phyloP scores from a whole-genome alignment of 2,797 vertebrate species.

The Alcedo quadribrachys region DNA sequence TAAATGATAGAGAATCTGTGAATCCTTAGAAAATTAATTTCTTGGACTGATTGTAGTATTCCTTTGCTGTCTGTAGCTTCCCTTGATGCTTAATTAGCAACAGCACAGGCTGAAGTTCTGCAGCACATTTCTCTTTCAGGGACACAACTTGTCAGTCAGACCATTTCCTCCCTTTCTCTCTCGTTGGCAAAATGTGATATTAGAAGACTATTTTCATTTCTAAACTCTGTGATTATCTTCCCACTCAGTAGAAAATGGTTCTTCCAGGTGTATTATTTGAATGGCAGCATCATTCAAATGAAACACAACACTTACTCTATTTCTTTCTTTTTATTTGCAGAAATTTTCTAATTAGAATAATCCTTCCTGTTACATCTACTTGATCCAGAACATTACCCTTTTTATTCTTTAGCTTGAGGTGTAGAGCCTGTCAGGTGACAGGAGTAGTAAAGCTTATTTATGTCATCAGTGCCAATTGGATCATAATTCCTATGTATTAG shows the following conservation, averaged over 20 bases:
- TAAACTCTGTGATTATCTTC: background rate
- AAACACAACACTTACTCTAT: background rate
- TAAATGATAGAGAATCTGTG: background rate
- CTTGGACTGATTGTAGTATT: background rate
- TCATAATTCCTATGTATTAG: background rate
- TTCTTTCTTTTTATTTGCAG: background rate
- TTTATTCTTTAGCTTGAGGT: background rate
- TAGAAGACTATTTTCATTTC: background rate
- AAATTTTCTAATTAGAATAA: background rate
- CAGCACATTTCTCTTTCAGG: background rate
- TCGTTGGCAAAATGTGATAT: background rate
- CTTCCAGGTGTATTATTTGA: background rate
- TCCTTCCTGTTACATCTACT: background rate
- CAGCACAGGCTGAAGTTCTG: background rate
- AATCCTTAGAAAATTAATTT: background rate
- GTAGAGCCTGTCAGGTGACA: background rate
- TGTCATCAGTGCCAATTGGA: background rate
- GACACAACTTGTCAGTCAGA: background rate
- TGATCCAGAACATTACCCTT: background rate
- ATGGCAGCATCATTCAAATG: background rate
- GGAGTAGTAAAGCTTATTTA: background rate
- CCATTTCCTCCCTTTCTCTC: background rate
- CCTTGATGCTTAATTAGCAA: background rate
- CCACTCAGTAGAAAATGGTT: background rate
- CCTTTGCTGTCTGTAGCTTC: background rate